A percentile compares a stretch with the other conserved stretches of the same genome.
These are phyloP conservation scores for Gymnocypris eckloni DNA, from an alignment of 2,797 vertebrate genomes.

Conservation along the genomic window DNA sequence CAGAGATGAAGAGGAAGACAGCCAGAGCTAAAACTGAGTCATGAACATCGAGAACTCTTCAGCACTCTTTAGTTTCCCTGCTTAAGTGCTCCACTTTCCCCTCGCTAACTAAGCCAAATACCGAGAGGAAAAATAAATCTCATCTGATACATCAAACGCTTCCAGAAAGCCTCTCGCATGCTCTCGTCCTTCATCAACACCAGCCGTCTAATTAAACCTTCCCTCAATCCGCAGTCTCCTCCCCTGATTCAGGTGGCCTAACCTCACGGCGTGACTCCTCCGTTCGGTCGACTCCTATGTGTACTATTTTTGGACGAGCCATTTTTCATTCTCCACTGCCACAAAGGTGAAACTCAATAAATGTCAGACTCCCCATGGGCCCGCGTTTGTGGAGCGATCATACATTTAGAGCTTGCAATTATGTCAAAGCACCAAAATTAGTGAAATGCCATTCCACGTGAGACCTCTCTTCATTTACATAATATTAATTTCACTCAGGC, in stretches of 20 bases:
- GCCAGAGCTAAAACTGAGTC: constrained; percentile 9
- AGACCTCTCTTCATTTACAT: constrained; percentile 78
- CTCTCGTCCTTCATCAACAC: constrained; percentile 48
- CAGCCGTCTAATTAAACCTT: constrained; percentile 53
- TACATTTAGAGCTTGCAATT: constrained; percentile 83
- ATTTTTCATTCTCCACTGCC: constrained; percentile 57
- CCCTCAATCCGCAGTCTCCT: constrained; percentile 28
- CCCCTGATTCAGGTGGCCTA: constrained; percentile 26
- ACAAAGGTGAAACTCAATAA: constrained; percentile 75
- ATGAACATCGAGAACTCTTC: constrained; percentile 24
- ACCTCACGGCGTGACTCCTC: constrained; percentile 23
- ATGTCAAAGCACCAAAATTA: constrained; percentile 80
- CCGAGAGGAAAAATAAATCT: constrained; percentile 35
- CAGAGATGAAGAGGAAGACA: not conserved
- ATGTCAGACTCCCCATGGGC: constrained; percentile 73
- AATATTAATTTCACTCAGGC: constrained; percentile 81
- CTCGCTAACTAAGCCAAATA: constrained; percentile 29
- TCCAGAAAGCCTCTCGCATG: constrained; percentile 12
- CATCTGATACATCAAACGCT: constrained; percentile 45
- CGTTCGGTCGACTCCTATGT: constrained; percentile 15
- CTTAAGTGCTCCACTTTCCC: constrained; percentile 28
- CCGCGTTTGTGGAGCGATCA: constrained; percentile 73
- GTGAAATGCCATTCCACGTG: constrained; percentile 78
- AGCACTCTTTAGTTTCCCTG: constrained; percentile 23
- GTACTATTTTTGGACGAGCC: constrained; percentile 53